These are phyloP conservation scores for Mizuhopecten yessoensis DNA, from an alignment of 1,140 invertebrate genomes.

Conservation along the genomic window DNA sequence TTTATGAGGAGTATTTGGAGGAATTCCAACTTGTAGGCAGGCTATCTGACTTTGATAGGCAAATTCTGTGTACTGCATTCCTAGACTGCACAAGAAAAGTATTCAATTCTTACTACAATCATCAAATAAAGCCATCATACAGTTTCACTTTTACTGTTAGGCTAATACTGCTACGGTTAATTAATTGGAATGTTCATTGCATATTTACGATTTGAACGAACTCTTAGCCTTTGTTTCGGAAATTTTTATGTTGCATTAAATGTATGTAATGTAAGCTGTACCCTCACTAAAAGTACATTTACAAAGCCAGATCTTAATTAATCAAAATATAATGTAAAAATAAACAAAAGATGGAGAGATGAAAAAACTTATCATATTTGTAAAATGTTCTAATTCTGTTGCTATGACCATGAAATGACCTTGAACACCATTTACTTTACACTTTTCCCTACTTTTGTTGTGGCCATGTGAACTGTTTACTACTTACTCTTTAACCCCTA, in stretches of 20 bases:
- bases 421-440: no score
- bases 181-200: not conserved
- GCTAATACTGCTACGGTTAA: not conserved
- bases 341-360: no score
- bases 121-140: not conserved
- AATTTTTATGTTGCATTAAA: not conserved
- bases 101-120: slow-evolving; percentile 17
- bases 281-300: not conserved
- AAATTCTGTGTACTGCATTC: slow-evolving; percentile 5
- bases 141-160: slow-evolving; percentile 1
- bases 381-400: no score
- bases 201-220: not conserved
- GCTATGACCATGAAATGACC: no score
- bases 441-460: no score
- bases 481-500: no score
- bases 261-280: not conserved
- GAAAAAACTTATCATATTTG: no score
- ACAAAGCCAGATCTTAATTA: no score
- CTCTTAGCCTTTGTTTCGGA: not conserved
- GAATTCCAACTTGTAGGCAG: not conserved
- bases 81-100: not conserved
- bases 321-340: not conserved
- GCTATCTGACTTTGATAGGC: not conserved
- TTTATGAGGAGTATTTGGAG: not conserved
- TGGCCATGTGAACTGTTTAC: no score